Conservation (phyloP, 2,113 vertebrate genomes). For the Vombatus ursinus region DNA sequence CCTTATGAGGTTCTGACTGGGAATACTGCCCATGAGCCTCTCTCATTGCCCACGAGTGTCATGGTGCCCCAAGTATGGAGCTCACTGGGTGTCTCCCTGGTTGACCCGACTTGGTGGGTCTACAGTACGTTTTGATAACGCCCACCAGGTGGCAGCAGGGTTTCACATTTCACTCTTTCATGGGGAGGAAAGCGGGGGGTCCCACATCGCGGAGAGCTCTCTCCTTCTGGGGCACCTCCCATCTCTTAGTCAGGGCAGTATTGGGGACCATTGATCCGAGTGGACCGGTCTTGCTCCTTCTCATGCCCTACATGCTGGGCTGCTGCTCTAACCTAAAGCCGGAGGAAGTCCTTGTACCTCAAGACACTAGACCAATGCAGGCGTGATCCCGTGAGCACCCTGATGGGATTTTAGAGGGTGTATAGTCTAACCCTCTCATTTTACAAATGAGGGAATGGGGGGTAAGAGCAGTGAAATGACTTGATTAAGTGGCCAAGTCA, state of each 20-base stretch:
- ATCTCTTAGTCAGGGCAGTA: neutral
- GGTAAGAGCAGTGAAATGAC: neutral
- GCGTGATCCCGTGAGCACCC: neutral
- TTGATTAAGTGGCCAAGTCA: neutral
- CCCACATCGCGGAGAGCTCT: neutral
- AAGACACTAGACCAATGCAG: neutral
- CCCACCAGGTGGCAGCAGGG: neutral
- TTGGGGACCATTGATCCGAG: neutral
- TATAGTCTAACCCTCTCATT: neutral
- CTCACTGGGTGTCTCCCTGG: neutral
- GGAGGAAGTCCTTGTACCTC: neutral
- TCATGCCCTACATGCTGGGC: neutral
- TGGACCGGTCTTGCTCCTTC: neutral
- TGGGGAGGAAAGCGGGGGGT: too few species aligned
- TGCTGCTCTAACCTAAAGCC: too few species aligned
- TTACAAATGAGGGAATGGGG: too few species aligned
- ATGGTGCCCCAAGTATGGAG: too few species aligned
- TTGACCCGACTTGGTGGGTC: too few species aligned
- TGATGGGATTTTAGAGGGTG: neutral
- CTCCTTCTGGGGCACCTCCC: neutral
- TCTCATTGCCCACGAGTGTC: neutral
- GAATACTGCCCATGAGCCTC: fast-evolving
- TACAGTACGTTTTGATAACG: too few species aligned
- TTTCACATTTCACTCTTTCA: too few species aligned
- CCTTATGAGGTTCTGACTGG: neutral